These are phyloP conservation scores for Bimastos eiseni DNA, from an alignment of 2,888 invertebrate species.

Conservation along the genomic window DNA sequence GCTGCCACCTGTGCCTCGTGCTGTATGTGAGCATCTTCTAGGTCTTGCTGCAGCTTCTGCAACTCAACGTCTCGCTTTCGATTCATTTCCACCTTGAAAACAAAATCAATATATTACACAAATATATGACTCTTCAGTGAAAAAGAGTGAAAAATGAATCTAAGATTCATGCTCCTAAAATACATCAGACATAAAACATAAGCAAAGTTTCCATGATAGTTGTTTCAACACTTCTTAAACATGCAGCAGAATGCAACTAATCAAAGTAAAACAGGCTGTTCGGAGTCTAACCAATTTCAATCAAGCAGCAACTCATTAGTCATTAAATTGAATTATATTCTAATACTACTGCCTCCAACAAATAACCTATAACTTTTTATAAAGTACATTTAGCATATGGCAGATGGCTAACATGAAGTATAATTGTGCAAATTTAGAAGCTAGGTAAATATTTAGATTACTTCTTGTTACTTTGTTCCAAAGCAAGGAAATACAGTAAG, in stretches of 20 bases:
- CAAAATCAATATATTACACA: not conserved
- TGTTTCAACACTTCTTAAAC: not conserved
- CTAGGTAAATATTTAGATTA: not conserved
- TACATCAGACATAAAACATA: not conserved
- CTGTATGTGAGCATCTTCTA: slow-evolving; percentile 77
- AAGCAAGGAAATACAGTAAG: not conserved
- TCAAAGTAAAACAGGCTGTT: not conserved
- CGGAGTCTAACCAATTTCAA: not conserved
- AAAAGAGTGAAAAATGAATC: not conserved
- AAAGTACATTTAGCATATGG: not conserved
- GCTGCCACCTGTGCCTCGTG: slow-evolving; percentile 94
- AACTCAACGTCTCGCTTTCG: slow-evolving; percentile 35
- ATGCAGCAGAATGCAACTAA: not conserved
- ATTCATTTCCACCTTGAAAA: slow-evolving; percentile 30
- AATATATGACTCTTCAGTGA: too few species aligned
- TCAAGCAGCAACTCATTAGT: not conserved
- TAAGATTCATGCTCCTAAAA: not conserved
- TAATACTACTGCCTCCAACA: not conserved
- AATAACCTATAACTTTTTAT: not conserved
- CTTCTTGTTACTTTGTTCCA: not conserved
- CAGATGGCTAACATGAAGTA: not conserved
- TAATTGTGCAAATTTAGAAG: not conserved
- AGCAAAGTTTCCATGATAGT: not conserved
- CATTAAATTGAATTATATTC: not conserved
- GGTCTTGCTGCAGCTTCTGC: slow-evolving; percentile 36